Evolutionary conservation across 2,797 vertebrate species (phyloP), one percentile per base, ranked within the genome.

Genomic region (Premnoplex brunnescens): DNA sequence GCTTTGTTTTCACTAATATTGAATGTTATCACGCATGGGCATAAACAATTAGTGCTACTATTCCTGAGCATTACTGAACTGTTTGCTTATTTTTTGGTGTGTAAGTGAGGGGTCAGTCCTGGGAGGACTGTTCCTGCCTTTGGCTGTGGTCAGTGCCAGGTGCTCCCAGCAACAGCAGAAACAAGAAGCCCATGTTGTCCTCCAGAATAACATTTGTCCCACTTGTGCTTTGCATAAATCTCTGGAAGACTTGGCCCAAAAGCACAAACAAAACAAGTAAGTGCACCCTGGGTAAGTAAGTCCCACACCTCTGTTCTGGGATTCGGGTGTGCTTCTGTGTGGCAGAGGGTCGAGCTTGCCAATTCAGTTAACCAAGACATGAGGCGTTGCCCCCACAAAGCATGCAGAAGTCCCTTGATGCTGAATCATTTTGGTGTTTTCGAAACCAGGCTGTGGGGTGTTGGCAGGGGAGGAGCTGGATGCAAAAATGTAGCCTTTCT

Each of bases 401-500:
- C 39, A 64, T 1, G n/a, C n/a, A 91, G 24, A 58, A 88, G 93
- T 75, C 95, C 85, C 95, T 81, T 77, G 87, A 66, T 12, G 36
- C 73, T 93, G 91, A 95, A 88, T 88, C 83, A 93, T 44, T 69
- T 59, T 0, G 7, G 46, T 91, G 94, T 88, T 95, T 91, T 86
- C 13, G 39, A 95, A 96, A 93, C 85, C 26, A 68, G 49, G 58
- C 78, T 63, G 76, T 75, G 76, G 64, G 89, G 76, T 79, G 91
- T 39, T 91, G 85, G 56, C 30, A 2, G 17, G 79, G 85, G 82
- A 95, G 89, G 89, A 92, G 79, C 78, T 77, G 52, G 34, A 15
- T 95, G 73, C 87, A 96, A 91, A 95, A 88, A 96, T 93, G 91
- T 83, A 52, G 75, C 85, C 64, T 63, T 91, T 92, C 96, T 91